phyloP scores from a whole-genome alignment of 2,113 vertebrate genomes.

The Aegotheles bennettii region DNA sequence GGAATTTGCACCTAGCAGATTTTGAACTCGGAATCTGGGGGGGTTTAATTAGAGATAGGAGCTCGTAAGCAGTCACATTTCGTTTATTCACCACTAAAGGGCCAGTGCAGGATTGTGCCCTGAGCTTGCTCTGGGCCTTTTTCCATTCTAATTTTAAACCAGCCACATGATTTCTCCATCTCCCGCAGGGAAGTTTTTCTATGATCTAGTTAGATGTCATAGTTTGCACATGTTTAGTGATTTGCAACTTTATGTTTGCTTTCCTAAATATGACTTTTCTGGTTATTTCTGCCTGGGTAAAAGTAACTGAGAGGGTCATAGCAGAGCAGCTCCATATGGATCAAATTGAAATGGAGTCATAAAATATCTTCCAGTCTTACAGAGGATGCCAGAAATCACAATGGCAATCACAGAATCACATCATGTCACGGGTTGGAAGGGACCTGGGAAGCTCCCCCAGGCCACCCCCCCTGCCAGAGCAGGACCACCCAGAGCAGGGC shows the following conservation, averaged over 20 bases:
- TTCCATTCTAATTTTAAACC: conserved; percentile 59
- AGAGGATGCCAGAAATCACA: background rate
- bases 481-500: too few relatives aligned
- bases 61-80: conserved; percentile 21
- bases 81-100: conserved; percentile 19
- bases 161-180: conserved; percentile 41
- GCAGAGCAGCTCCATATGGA: background rate
- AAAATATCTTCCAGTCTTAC: background rate
- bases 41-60: conserved; percentile 10
- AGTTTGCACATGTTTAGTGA: conserved; percentile 40
- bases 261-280: background rate
- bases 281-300: background rate
- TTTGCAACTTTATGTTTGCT: conserved; percentile 27
- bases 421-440: too few relatives aligned
- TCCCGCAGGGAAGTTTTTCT: conserved; percentile 24
- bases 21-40: background rate
- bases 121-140: conserved; percentile 31
- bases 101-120: conserved; percentile 25
- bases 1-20: background rate
- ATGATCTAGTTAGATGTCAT: conserved; percentile 53
- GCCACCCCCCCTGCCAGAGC: too few relatives aligned
- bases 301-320: background rate
- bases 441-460: too few relatives aligned
- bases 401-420: too few relatives aligned
- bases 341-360: background rate